phyloP scores from a whole-genome alignment of 2,113 vertebrate species.

The Colaptes auratus region DNA sequence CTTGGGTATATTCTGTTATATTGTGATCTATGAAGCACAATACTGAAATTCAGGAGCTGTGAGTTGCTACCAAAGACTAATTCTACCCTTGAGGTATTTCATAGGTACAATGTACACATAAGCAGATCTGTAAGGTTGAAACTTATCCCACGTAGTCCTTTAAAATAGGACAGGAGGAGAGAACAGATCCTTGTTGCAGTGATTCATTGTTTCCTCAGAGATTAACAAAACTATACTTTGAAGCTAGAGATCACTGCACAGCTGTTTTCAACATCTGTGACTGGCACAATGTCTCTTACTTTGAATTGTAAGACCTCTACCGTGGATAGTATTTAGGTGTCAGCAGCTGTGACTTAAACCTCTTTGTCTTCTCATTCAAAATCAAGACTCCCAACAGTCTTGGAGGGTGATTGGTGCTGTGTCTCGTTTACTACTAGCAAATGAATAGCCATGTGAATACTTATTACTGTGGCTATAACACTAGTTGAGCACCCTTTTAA shows the following conservation, averaged over 20 bases:
- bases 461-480: background rate
- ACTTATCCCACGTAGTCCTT: background rate
- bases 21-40: background rate
- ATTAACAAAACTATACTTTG: background rate
- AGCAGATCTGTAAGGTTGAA: background rate
- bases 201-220: background rate
- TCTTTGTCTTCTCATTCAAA: background rate
- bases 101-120: background rate
- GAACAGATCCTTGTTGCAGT: background rate
- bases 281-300: background rate
- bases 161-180: background rate
- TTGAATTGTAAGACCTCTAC: background rate
- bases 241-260: background rate
- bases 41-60: background rate
- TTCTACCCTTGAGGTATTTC: background rate
- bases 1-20: background rate
- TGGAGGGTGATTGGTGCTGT: background rate
- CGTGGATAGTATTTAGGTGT: background rate
- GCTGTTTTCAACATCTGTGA: background rate
- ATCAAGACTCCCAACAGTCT: background rate
- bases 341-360: background rate
- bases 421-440: background rate
- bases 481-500: background rate
- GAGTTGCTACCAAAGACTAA: background rate
- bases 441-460: background rate